Evolutionary conservation across 2,113 vertebrate species (phyloP), one percentile per base, ranked within the genome.

Genomic region (Periophthalmus modestus): DNA sequence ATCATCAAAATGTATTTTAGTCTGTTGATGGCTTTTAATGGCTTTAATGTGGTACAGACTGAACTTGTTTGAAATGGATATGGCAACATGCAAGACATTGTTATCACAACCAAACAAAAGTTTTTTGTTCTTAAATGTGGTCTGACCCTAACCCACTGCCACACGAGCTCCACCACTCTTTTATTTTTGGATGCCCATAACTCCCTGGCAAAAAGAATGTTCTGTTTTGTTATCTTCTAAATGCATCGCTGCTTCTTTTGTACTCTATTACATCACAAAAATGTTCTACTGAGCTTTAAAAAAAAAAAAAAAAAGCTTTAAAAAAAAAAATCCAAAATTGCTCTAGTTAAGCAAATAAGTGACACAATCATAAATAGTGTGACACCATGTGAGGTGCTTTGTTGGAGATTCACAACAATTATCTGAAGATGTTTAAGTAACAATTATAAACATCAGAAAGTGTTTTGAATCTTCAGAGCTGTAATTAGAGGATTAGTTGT

Each of bases 201-300:
- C 33, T 63, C 16, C 36, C 62, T 36, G 34, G 39, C 62, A 9
- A 34, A 65, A 39, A 65, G 62, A 65, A 65, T 65, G 62, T 65
- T 36, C 10, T 65, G 33, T 65, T 65, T 19, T 39, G 15, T n/a
- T 65, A 39, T 21, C 62, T 65, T 39, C 36, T 43, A 12, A 43
- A 39, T 39, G 62, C 62, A 19, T 65, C 62, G 9, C 62, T 43
- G 33, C 62, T n/a, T 65, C 62, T 39, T 65, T 65, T 65, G 62
- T 65, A 34, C 62, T n/a, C 62, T 1, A n/a, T 39, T 13, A 65
- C 34, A n/a, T 36, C 62, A 43, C 33, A 65, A 33, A 61, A 34
- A 63, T 63, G 61, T 63, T 33, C 61, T 18, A 63, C 7, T 5
- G 34, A 65, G 62, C 34, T 65, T 65, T 39, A 12, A 1, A 13